phyloP scores from a whole-genome alignment of 2,113 vertebrate genomes.

The Larimichthys crocea region DNA sequence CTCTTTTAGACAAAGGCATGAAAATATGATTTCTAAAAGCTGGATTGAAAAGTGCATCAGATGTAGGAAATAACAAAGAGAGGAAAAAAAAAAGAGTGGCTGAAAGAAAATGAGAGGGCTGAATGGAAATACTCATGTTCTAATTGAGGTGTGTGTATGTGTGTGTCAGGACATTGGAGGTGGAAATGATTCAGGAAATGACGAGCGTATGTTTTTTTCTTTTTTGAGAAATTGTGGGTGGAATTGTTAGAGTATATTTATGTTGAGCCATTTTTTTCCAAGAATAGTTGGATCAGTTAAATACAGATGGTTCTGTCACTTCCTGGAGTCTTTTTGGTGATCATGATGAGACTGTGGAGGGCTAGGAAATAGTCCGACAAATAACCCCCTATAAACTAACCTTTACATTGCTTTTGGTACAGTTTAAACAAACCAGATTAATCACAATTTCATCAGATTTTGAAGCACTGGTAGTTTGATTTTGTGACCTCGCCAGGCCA shows the following conservation, averaged over 20 bases:
- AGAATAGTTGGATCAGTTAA: not conserved
- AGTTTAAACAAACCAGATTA: not conserved
- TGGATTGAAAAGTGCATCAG: constrained; percentile 36
- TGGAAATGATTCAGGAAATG: not conserved
- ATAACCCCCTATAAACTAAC: not conserved
- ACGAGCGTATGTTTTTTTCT: not conserved
- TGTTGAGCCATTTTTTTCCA: not conserved
- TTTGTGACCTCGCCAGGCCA: not conserved
- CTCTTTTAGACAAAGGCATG: constrained; percentile 6
- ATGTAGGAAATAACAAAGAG: constrained; percentile 14
- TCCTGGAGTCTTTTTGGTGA: not conserved
- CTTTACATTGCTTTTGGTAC: not conserved
- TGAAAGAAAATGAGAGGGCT: not conserved
- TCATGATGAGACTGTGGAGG: not conserved
- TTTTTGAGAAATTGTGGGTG: not conserved
- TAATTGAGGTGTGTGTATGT: constrained; percentile 8
- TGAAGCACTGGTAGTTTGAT: not conserved
- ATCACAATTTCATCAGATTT: not conserved
- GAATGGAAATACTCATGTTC: constrained; percentile 3
- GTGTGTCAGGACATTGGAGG: not conserved
- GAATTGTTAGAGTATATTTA: not conserved
- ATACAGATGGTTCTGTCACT: not conserved
- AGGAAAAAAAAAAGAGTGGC: not conserved
- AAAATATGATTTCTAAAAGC: constrained; percentile 34
- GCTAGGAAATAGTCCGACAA: no score